These are phyloP conservation scores for Rhodophaea formosa DNA, from an alignment of 2,888 invertebrate genomes.

Conservation along the genomic window DNA sequence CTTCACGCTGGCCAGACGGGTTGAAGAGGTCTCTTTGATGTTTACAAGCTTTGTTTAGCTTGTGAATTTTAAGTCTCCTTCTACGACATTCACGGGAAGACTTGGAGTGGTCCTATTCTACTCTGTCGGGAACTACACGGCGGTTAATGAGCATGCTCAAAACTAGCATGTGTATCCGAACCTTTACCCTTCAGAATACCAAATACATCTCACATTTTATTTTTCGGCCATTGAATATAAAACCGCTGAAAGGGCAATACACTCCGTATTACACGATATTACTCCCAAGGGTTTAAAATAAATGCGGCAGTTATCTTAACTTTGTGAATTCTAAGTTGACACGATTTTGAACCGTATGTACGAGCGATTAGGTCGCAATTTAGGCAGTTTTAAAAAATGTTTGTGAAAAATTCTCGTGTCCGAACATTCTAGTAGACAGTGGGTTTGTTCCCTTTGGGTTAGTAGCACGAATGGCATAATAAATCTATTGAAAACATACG, in stretches of 20 bases:
- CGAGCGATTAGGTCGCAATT: neutral
- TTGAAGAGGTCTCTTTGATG: no score
- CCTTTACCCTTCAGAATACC: no score
- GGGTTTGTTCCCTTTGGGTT: neutral
- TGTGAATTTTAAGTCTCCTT: no score
- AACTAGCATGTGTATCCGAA: no score
- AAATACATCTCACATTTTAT: neutral
- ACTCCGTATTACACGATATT: neutral
- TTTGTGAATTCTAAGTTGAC: neutral
- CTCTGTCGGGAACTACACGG: no score
- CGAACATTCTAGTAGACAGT: neutral
- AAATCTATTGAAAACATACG: no score
- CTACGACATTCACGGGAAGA: no score
- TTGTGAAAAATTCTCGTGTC: neutral
- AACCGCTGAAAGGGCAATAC: neutral
- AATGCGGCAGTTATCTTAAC: slow-evolving; percentile 11
- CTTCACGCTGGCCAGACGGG: no score
- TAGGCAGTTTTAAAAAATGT: neutral
- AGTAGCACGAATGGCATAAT: no score
- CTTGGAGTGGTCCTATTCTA: no score
- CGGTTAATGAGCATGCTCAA: no score
- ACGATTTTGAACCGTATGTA: neutral
- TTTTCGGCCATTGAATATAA: neutral
- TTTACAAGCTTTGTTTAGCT: no score
- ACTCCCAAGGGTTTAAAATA: slow-evolving; percentile 6